Conservation (phyloP, 2,888 invertebrate species). For the Dorcus hopei region DNA sequence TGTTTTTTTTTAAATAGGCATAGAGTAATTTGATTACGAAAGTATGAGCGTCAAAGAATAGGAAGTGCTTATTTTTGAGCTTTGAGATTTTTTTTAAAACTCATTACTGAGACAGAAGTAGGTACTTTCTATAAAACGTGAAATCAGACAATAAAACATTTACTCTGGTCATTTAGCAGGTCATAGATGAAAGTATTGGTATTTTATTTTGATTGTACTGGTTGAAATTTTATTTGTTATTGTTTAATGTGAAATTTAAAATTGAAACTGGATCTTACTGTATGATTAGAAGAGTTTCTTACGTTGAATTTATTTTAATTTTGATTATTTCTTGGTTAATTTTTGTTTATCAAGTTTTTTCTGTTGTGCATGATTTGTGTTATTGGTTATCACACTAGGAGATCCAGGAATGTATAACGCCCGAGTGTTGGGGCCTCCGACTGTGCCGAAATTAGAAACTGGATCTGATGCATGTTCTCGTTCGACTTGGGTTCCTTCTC, state of each 20-base stretch:
- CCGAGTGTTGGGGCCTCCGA: conserved; percentile 47
- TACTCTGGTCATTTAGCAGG: background rate
- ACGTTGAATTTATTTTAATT: too few relatives aligned
- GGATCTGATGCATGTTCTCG: conserved; percentile 60
- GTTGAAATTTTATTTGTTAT: background rate
- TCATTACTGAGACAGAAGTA: too few relatives aligned
- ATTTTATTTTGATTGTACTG: background rate
- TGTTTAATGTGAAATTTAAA: background rate
- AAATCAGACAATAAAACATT: too few relatives aligned
- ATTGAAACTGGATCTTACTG: too few relatives aligned
- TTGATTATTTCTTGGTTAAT: background rate
- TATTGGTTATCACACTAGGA: conserved; percentile 40
- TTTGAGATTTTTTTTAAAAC: background rate
- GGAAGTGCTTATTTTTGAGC: too few relatives aligned
- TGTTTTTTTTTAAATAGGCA: background rate
- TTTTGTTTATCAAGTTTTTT: conserved; percentile 44
- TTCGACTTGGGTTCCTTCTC: conserved; percentile 63
- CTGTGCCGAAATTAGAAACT: conserved; percentile 57
- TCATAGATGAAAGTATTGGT: background rate
- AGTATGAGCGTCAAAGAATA: background rate
- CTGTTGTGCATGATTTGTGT: conserved; percentile 39
- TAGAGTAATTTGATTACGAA: background rate
- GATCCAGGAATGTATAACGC: conserved; percentile 47
- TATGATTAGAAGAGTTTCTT: too few relatives aligned
- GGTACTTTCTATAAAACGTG: too few relatives aligned